Evolutionary conservation across 1,140 invertebrate genomes (phyloP), one percentile per base, ranked within the genome.

Genomic region (Aphis craccivora): DNA sequence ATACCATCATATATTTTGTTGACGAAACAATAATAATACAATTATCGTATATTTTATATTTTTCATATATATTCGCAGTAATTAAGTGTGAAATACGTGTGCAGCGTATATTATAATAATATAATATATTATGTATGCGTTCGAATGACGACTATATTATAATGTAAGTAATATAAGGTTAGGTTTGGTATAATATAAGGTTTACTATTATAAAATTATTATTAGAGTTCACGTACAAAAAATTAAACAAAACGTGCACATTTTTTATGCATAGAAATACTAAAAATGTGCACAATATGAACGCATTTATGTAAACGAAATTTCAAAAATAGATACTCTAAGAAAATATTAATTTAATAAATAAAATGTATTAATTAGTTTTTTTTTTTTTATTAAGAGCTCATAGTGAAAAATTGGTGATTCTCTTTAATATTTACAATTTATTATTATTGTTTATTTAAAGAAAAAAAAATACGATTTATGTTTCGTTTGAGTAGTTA

Each of bases 61-160:
- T 76, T 76, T 76, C 4, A 76, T n/a, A 76, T n/a, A 76, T 76
- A n/a, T 76, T 76, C n/a, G 5, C 30, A n/a, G 30, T 76, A 76
- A 76, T 76, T n/a, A n/a, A 76, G 60, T 76, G 60, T 76, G 60
- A 76, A 76, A n/a, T n/a, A 76, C 60, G 60, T 76, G 60, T 76
- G 60, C 30, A 76, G 1, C 60, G 14, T 76, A n/a, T n/a, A n/a
- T n/a, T 76, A 76, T n/a, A 76, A n/a, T 67, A n/a, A n/a, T 76
- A 76, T 6, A 60, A 60, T 25, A 60, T n/a, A n/a, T 30, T 67
- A 76, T 60, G 14, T n/a, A n/a, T 76, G n/a, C 5, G 60, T n/a
- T n/a, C 60, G 60, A 76, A 76, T n/a, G 60, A n/a, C 14, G 60
- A 20, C 14, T 14, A 18, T 76, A 18, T 18, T 14, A 67, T 67